Conservation (phyloP, 2,113 vertebrate genomes). For the Hylia prasina region DNA sequence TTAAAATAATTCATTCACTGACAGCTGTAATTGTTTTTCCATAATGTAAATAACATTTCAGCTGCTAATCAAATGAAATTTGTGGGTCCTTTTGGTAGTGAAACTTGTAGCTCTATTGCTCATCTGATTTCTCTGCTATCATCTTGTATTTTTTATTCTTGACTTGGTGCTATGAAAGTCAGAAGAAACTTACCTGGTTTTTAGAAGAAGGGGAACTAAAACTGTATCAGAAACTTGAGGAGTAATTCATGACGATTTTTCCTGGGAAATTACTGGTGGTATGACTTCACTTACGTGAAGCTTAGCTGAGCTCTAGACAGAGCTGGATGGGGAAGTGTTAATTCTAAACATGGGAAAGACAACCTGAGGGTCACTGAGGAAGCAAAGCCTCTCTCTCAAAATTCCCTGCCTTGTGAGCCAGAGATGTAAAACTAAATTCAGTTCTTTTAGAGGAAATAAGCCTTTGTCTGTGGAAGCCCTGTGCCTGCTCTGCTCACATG, state of each 20-base stretch:
- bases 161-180: background rate
- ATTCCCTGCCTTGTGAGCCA: background rate
- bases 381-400: background rate
- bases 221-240: background rate
- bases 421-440: background rate
- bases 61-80: background rate
- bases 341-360: background rate
- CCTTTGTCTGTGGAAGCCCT: background rate
- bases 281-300: background rate
- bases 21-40: background rate
- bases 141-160: background rate
- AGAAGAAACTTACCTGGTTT: background rate
- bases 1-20: background rate
- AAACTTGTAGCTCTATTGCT: background rate
- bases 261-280: background rate
- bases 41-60: background rate
- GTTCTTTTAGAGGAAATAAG: background rate
- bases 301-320: background rate
- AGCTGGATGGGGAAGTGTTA: background rate
- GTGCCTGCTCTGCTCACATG: background rate
- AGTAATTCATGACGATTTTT: background rate
- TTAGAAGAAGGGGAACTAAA: background rate
- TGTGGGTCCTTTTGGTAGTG: background rate
- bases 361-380: background rate
- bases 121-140: background rate